These are phyloP conservation scores for Pachyramphus minor DNA, from an alignment of 2,113 vertebrate genomes.

Conservation along the genomic window DNA sequence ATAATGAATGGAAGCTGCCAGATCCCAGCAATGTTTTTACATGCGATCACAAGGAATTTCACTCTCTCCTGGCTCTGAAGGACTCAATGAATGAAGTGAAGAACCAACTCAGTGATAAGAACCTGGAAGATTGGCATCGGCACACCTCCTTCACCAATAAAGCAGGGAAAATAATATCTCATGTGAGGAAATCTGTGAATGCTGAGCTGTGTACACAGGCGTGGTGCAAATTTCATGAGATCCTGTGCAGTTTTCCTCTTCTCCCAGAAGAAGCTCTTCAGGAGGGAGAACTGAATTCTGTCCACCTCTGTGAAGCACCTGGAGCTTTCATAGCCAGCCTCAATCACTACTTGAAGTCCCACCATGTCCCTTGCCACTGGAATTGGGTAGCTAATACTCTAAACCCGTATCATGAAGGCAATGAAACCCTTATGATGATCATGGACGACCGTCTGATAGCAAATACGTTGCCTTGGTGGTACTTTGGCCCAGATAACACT, in stretches of 20 bases:
- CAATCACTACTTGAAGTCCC: constrained; percentile 90
- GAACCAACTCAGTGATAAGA: constrained; percentile 90
- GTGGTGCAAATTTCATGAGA: constrained; percentile 97
- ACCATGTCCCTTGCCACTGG: constrained; percentile 82
- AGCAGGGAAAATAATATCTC: constrained; percentile 84
- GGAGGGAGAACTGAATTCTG: constrained; percentile 80
- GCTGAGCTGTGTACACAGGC: constrained; percentile 95
- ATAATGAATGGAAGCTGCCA: constrained; percentile 81
- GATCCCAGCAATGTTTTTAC: constrained; percentile 72
- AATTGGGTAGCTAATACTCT: constrained; percentile 91
- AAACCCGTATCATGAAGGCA: constrained; percentile 94
- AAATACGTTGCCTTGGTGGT: constrained; percentile 89
- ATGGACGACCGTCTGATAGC: constrained; percentile 91
- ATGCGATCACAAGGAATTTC: constrained; percentile 64
- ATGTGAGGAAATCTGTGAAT: constrained; percentile 79
- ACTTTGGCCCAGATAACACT: constrained; percentile 92
- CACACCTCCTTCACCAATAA: constrained; percentile 93
- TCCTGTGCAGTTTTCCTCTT: constrained; percentile 81
- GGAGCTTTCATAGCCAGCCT: constrained; percentile 92
- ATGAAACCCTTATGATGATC: constrained; percentile 82
- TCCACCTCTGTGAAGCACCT: constrained; percentile 94
- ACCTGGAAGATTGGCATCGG: constrained; percentile 90
- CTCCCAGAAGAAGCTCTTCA: constrained; percentile 80
- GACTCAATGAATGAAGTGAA: constrained; percentile 87
- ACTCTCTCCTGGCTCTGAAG: constrained; percentile 81